Conservation (phyloP, 2,113 vertebrate genomes). For the Ammodytes marinus region DNA sequence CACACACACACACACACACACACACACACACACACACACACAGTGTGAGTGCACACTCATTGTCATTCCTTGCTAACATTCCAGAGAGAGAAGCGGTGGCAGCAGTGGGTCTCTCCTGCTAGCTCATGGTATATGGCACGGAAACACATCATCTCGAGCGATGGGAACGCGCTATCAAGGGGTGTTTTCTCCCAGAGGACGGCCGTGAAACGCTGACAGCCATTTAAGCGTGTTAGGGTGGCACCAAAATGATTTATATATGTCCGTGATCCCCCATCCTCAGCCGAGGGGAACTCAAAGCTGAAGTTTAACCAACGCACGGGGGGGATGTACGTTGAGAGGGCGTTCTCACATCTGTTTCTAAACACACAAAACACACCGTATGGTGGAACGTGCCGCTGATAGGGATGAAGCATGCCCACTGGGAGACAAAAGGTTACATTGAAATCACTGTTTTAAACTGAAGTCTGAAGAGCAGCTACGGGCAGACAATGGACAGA, state of each 20-base stretch:
- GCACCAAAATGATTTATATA: constrained; percentile 50
- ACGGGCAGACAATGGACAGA: constrained; percentile 37
- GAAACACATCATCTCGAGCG: constrained; percentile 65
- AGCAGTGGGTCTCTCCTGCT: constrained; percentile 74
- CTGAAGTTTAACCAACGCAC: constrained; percentile 36
- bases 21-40: constrained; percentile 38
- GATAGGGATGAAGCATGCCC: constrained; percentile 38
- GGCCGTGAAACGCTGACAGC: constrained; percentile 56
- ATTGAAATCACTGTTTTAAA: constrained; percentile 49
- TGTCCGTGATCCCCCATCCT: constrained; percentile 37
- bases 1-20: constrained; percentile 55
- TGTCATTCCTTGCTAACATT: constrained; percentile 81
- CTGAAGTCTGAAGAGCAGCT: constrained; percentile 14
- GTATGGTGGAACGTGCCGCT: constrained; percentile 20
- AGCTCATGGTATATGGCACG: constrained; percentile 71
- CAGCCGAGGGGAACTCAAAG: constrained; percentile 2
- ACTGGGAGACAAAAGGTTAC: constrained; percentile 56
- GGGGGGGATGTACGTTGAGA: neutral
- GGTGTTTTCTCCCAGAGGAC: constrained; percentile 56
- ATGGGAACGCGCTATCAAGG: constrained; percentile 58
- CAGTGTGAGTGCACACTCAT: constrained; percentile 67
- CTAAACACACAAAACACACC: constrained; percentile 44
- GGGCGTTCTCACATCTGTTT: constrained; percentile 16
- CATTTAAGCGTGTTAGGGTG: constrained; percentile 63
- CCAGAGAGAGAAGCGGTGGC: constrained; percentile 68